These are phyloP conservation scores for Cephalotes varians DNA, from an alignment of 2,888 invertebrate genomes.

Conservation along the genomic window DNA sequence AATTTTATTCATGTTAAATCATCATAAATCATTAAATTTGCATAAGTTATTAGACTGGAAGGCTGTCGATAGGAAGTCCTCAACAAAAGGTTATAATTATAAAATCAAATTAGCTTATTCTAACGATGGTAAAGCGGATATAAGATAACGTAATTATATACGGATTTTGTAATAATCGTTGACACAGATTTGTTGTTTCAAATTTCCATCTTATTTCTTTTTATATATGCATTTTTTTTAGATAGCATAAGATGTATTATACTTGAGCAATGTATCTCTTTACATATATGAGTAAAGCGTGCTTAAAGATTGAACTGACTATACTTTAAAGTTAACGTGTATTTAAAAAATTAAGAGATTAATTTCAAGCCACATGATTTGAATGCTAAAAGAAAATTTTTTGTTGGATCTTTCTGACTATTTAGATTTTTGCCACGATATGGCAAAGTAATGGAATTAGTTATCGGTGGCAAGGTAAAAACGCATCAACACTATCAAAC, in stretches of 20 bases:
- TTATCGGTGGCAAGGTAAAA: slow-evolving; percentile 90
- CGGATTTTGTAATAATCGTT: not conserved
- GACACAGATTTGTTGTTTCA: not conserved
- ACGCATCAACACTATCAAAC: slow-evolving; percentile 91
- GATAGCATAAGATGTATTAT: not conserved
- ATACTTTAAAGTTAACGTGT: not conserved
- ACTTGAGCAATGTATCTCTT: not conserved
- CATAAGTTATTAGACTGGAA: not conserved
- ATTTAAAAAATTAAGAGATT: not conserved
- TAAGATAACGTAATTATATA: not conserved
- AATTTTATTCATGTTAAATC: not conserved
- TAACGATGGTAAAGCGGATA: slow-evolving; percentile 52
- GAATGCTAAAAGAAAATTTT: not conserved
- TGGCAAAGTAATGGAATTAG: slow-evolving; percentile 88
- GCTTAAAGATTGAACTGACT: not conserved
- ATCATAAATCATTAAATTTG: not conserved
- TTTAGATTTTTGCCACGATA: slow-evolving; percentile 89
- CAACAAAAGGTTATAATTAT: slow-evolving; percentile 21
- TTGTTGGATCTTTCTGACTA: not conserved
- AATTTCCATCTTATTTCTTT: not conserved
- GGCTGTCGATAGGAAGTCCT: not conserved
- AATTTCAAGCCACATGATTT: not conserved
- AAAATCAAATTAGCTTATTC: slow-evolving; percentile 44
- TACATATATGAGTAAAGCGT: not conserved
- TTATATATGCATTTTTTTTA: not conserved